Conservation (phyloP, 2,797 vertebrate species). For the Trachops cirrhosus region DNA sequence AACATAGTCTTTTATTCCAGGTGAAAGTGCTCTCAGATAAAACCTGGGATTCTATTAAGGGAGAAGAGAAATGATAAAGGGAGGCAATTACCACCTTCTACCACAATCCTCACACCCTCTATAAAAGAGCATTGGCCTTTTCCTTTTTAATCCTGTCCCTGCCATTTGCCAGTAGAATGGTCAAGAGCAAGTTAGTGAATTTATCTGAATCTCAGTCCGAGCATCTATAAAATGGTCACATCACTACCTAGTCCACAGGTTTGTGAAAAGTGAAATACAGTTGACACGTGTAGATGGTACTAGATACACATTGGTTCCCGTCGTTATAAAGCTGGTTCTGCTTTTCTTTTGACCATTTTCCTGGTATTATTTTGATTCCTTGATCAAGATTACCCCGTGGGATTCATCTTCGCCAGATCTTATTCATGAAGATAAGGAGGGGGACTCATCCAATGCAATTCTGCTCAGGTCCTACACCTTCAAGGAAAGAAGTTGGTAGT, state of each 20-base stretch:
- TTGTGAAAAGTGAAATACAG: background rate
- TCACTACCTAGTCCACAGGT: background rate
- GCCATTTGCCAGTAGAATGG: background rate
- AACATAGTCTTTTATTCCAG: background rate
- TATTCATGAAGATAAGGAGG: background rate
- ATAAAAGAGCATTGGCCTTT: background rate
- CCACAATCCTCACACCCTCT: background rate
- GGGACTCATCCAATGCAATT: background rate
- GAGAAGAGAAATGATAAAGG: background rate
- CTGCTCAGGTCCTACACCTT: background rate
- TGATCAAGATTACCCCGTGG: background rate
- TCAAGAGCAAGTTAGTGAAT: background rate
- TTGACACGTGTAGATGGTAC: background rate
- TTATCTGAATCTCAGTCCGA: background rate
- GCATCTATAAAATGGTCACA: background rate
- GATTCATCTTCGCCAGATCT: background rate
- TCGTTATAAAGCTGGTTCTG: conserved; percentile 5
- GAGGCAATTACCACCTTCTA: background rate
- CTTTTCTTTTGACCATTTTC: background rate
- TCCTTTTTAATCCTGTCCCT: background rate
- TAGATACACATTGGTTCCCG: background rate
- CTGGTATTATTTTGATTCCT: background rate
- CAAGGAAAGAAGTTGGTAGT: background rate
- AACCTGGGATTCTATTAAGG: background rate
- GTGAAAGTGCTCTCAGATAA: background rate